Evolutionary conservation across 2,113 vertebrate species (phyloP).

Genomic region (Salvelinus alpinus): DNA sequence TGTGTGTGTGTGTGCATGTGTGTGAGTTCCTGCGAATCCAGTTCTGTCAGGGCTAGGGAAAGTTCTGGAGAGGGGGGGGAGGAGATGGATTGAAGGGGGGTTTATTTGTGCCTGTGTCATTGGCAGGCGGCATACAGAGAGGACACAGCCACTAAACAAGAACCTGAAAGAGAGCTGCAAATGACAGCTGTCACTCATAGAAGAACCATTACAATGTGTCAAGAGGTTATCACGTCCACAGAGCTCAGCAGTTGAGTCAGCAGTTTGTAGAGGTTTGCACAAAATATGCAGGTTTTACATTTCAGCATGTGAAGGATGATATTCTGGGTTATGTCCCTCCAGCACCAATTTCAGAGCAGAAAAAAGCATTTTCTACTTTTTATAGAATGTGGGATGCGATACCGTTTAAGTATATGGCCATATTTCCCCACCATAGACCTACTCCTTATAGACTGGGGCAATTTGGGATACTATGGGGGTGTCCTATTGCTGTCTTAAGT

Average conservation of each 20-base stretch:
- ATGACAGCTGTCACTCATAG: constrained; percentile 42
- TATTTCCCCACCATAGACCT: too few relatives aligned
- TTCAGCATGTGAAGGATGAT: neutral
- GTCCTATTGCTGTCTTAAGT: too few relatives aligned
- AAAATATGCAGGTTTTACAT: neutral
- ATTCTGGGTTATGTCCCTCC: neutral
- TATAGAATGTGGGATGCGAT: too few relatives aligned
- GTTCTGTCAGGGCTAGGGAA: constrained; percentile 19
- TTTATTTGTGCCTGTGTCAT: constrained; percentile 52
- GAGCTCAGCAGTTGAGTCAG: neutral
- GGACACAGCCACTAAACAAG: constrained; percentile 8
- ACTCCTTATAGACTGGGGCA: too few relatives aligned
- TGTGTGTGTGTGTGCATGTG: neutral
- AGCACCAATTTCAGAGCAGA: too few relatives aligned
- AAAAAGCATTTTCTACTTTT: too few relatives aligned
- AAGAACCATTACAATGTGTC: neutral
- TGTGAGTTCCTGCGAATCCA: neutral
- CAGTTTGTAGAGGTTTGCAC: neutral
- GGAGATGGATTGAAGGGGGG: constrained; percentile 15
- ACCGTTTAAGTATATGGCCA: too few relatives aligned
- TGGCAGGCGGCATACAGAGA: constrained; percentile 28
- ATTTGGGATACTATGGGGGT: too few relatives aligned
- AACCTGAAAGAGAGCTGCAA: constrained; percentile 27
- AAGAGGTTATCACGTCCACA: neutral
- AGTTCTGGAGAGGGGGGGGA: neutral